Evolutionary conservation across 2,113 vertebrate genomes (phyloP).

Genomic region (Macrotus californicus): DNA sequence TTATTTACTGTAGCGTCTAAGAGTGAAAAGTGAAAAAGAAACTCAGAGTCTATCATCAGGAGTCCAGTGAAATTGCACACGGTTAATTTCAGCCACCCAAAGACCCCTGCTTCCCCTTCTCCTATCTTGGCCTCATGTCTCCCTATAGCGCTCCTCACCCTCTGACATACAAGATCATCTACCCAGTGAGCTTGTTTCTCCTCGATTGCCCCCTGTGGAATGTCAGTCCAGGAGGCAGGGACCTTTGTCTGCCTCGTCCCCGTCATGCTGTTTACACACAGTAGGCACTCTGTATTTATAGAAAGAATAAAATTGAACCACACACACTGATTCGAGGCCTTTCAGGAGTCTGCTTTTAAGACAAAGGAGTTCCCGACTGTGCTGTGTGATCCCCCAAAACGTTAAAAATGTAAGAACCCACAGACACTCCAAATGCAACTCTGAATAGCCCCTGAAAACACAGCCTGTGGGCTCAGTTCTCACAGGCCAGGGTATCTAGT

Average conservation of each 20-base stretch:
- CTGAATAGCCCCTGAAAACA: neutral
- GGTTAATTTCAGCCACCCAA: neutral
- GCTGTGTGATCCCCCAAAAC: neutral
- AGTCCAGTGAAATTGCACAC: neutral
- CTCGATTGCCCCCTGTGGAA: neutral
- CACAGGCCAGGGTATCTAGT: neutral
- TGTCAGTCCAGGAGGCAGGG: too few relatives aligned
- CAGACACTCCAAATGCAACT: neutral
- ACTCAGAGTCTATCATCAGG: neutral
- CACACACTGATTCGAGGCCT: neutral
- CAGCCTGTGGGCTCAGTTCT: neutral
- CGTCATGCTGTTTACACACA: neutral
- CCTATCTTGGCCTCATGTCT: neutral
- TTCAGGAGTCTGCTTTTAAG: neutral
- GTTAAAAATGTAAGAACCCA: neutral
- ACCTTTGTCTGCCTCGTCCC: neutral
- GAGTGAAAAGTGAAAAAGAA: neutral
- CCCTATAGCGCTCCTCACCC: neutral
- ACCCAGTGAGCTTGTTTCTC: neutral
- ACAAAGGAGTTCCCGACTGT: neutral
- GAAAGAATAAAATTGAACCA: neutral
- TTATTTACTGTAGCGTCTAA: neutral
- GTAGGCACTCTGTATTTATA: neutral
- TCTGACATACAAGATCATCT: neutral
- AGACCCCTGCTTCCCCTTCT: neutral